Conservation (phyloP, 2,888 invertebrate genomes). For the Subacronicta megacephala region DNA sequence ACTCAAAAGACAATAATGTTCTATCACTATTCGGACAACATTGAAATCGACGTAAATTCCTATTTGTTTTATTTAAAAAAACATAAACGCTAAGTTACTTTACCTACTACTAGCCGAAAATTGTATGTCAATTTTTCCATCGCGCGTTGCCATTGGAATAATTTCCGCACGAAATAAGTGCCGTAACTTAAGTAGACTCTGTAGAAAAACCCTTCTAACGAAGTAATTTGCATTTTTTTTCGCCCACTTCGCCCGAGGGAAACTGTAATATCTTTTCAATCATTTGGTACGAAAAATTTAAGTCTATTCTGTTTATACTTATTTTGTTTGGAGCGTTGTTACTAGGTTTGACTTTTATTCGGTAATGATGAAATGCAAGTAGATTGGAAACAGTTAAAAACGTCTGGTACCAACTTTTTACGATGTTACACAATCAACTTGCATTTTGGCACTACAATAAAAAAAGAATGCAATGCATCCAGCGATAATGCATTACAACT, state of each 20-base stretch:
- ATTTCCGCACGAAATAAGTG: constrained; percentile 33
- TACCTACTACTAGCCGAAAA: constrained; percentile 12
- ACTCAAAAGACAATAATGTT: no score
- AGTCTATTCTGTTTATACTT: constrained; percentile 3
- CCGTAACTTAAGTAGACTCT: constrained; percentile 31
- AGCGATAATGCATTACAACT: neutral
- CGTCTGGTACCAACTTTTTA: no score
- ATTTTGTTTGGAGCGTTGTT: no score
- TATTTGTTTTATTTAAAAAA: constrained; percentile 1
- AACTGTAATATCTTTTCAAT: constrained; percentile 25
- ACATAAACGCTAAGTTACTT: constrained; percentile 24
- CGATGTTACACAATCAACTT: no score
- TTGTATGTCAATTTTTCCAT: constrained; percentile 11
- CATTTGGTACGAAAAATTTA: constrained; percentile 19
- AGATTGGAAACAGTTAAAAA: no score
- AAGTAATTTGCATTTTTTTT: constrained; percentile 56
- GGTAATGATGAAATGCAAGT: no score
- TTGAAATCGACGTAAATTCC: no score
- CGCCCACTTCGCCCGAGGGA: constrained; percentile 17
- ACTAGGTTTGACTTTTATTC: no score
- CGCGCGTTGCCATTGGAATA: constrained; percentile 23
- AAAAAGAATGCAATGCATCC: neutral
- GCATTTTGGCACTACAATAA: neutral
- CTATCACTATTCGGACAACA: no score
- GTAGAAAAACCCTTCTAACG: constrained; percentile 35